These are phyloP conservation scores for Lytechinus variegatus DNA, from an alignment of 35 echinoderm and acorn worm species.

Conservation along the genomic window DNA sequence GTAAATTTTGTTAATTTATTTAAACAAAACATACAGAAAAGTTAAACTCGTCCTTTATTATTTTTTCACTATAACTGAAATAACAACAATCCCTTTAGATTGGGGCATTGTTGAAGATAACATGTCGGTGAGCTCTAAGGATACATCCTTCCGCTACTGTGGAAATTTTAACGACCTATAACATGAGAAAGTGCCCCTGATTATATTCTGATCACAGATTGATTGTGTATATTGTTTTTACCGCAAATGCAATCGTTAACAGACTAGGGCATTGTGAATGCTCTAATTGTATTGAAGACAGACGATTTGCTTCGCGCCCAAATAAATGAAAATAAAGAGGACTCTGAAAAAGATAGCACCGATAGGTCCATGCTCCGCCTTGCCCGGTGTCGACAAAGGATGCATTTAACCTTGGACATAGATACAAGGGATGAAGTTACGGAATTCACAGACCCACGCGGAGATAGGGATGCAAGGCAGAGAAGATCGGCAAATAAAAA, in stretches of 20 bases:
- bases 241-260: not conserved
- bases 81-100: too few species aligned
- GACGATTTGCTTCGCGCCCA: not conserved
- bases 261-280: not conserved
- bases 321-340: conserved; percentile 4
- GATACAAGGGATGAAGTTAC: not conserved
- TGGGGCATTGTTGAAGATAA: too few species aligned
- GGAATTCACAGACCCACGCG: not conserved
- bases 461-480: not conserved
- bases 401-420: not conserved
- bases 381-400: not conserved
- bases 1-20: too few species aligned
- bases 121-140: too few species aligned
- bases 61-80: too few species aligned
- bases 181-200: not conserved
- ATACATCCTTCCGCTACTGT: too few species aligned
- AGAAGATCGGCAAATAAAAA: not conserved
- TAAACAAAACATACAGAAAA: too few species aligned
- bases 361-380: not conserved
- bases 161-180: not conserved
- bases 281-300: not conserved
- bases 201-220: not conserved
- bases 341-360: not conserved
- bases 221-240: not conserved
- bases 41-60: too few species aligned